A percentile compares a stretch with the other conserved stretches of the same genome.
These are phyloP conservation scores for Apotomis turbidana DNA, from an alignment of 2,888 invertebrate genomes.

Conservation along the genomic window DNA sequence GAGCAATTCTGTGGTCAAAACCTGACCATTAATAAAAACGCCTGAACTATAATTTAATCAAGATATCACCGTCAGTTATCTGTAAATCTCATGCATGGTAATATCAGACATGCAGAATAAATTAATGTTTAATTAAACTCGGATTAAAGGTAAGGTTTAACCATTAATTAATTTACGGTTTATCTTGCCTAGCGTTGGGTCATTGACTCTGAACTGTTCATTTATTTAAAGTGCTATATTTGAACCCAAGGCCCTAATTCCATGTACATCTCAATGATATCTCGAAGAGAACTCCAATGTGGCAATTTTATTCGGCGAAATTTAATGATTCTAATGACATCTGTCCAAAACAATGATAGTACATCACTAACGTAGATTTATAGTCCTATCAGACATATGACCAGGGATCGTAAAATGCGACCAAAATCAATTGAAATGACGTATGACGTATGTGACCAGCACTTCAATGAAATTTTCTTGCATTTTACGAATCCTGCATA, in stretches of 20 bases:
- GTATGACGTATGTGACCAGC: too few relatives aligned
- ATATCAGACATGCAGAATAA: slow-evolving; percentile 26
- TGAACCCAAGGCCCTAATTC: background rate
- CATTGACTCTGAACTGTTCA: background rate
- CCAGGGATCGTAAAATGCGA: too few relatives aligned
- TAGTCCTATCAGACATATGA: too few relatives aligned
- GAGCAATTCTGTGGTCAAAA: background rate
- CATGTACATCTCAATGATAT: too few relatives aligned
- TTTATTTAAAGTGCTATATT: background rate
- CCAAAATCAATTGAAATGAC: too few relatives aligned
- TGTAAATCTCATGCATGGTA: slow-evolving; percentile 27
- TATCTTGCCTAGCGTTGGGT: slow-evolving; percentile 9
- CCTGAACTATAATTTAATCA: slow-evolving; percentile 22
- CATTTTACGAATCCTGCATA: too few relatives aligned
- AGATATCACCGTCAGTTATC: slow-evolving; percentile 9
- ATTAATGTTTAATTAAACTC: slow-evolving; percentile 32
- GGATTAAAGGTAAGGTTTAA: slow-evolving; percentile 15
- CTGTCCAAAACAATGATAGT: too few relatives aligned
- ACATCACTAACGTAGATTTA: too few relatives aligned
- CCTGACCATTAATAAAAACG: slow-evolving; percentile 1
- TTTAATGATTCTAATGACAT: too few relatives aligned
- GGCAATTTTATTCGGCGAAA: too few relatives aligned
- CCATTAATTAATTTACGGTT: slow-evolving; percentile 27
- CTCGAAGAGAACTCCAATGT: too few relatives aligned
- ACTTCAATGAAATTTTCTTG: too few relatives aligned